Conservation (phyloP, 2,113 vertebrate genomes). For the Hippopotamus amphibius region DNA sequence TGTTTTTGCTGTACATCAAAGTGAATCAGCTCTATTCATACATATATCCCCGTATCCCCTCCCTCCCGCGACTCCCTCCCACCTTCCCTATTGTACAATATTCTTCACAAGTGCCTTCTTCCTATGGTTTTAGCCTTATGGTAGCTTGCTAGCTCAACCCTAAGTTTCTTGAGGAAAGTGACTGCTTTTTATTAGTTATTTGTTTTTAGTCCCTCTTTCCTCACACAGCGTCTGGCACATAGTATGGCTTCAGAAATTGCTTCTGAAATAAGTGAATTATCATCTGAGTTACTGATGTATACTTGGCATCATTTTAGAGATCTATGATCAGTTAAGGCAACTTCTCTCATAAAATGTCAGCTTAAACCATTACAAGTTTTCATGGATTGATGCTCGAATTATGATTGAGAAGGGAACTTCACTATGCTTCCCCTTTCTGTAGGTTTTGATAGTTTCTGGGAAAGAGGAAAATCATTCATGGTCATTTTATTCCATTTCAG, state of each 20-base stretch:
- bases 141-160: neutral
- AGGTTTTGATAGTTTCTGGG: neutral
- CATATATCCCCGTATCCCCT: too few species aligned
- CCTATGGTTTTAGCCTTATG: neutral
- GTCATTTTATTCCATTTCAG: neutral
- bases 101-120: neutral
- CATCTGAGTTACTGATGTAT: neutral
- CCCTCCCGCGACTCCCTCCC: too few species aligned
- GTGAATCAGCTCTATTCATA: too few species aligned
- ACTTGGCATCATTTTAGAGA: neutral
- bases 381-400: neutral
- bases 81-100: neutral
- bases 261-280: neutral
- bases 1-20: too few species aligned
- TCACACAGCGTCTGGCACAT: neutral
- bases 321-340: neutral
- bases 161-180: slow-evolving; percentile 2
- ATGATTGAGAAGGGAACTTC: neutral
- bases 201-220: neutral
- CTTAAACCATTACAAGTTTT: neutral
- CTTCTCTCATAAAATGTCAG: neutral
- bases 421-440: neutral
- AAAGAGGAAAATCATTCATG: neutral
- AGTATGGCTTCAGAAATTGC: neutral
- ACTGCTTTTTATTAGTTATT: neutral